Evolutionary conservation across 2,113 vertebrate species (phyloP).

Genomic region (Danionella cerebrum): DNA sequence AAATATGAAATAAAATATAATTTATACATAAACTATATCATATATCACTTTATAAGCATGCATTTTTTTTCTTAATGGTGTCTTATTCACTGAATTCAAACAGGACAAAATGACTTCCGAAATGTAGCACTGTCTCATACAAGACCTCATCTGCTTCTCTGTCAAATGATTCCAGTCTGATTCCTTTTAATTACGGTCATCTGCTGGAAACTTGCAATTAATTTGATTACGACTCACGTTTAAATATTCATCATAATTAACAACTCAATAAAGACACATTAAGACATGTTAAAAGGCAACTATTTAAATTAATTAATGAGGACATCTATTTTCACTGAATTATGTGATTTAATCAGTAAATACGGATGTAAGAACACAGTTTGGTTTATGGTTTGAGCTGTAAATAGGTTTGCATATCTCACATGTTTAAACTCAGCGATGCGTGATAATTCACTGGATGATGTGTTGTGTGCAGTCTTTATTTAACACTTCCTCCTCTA

Average conservation of each 20-base stretch:
- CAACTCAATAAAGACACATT: conserved; percentile 45
- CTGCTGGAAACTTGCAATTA: conserved; percentile 39
- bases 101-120: neutral
- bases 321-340: conserved; percentile 37
- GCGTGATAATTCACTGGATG: neutral
- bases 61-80: too few species aligned
- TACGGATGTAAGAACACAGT: conserved; percentile 7
- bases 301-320: conserved; percentile 45
- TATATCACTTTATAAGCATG: too few species aligned
- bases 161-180: conserved; percentile 34
- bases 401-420: conserved; percentile 13
- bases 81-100: neutral
- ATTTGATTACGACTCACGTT: conserved; percentile 43
- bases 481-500: too few species aligned
- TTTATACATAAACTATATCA: too few species aligned
- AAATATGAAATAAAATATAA: conserved; percentile 9
- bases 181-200: conserved; percentile 41
- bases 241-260: conserved; percentile 49
- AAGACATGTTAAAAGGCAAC: conserved; percentile 39
- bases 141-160: conserved; percentile 25
- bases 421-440: neutral
- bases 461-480: neutral
- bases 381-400: neutral
- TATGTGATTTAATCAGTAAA: conserved; percentile 30
- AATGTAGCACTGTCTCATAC: neutral